Evolutionary conservation across 2,113 vertebrate genomes (phyloP), one percentile per base, ranked within the genome.

Genomic region (Sinocyclocheilus rhinocerous): DNA sequence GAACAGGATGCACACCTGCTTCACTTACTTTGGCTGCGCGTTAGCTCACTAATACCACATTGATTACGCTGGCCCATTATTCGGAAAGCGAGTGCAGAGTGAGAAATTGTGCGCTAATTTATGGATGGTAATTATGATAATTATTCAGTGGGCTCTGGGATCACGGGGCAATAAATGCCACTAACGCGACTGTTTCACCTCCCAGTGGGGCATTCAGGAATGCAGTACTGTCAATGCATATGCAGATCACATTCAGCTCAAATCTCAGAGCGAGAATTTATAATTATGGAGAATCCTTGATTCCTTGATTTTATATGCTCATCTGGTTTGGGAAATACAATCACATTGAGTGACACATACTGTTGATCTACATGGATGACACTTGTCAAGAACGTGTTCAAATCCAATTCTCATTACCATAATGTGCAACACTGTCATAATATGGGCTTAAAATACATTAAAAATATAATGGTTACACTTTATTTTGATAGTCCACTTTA

Each of bases 81-180:
- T 89, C 22, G 42, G 76, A n/a, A 8, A 63, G 67, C 26, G 4
- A 84, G 80, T 8, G 11, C 16, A 70, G 57, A 72, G 73, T 50
- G 50, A 82, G 81, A 81, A 85, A 86, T 85, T 59, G 42, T 78
- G 77, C 15, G 72, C 45, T 89, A 87, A 89, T 86, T 83, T 90
- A 91, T 85, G 75, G 85, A 87, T 86, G 79, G 76, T 83, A 85
- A 88, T 90, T 33, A 91, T 88, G 48, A 42, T 83, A 78, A 88
- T 87, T 90, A 86, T 22, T 70, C 82, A 57, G 70, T 86, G 42
- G 84, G 77, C 75, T 55, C 52, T 26, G 65, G 76, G 73, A 83
- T 73, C 45, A 70, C 22, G 39, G 70, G 61, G 82, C 48, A 73
- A 85, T 81, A 69, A 85, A 88, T 84, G 76, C 7, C 84, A 81